Evolutionary conservation across 2,888 invertebrate species (phyloP).

Genomic region (Alloplasta piceator): DNA sequence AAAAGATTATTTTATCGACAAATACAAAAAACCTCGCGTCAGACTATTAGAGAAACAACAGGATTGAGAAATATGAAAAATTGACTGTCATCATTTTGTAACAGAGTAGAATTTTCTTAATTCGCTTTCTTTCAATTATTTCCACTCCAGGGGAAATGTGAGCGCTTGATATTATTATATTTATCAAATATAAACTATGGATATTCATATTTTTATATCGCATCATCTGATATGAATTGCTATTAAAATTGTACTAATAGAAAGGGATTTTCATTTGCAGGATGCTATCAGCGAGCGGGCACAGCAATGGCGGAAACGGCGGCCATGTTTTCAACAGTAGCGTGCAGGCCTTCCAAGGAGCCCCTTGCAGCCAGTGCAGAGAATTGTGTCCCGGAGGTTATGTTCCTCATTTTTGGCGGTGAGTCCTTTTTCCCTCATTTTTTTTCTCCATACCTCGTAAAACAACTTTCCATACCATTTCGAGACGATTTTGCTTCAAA

Average conservation of each 20-base stretch:
- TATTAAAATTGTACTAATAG: background rate
- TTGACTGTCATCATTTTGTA: too few relatives aligned
- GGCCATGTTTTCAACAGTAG: conserved; percentile 50
- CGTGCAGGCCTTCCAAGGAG: conserved; percentile 75
- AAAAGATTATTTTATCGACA: too few relatives aligned
- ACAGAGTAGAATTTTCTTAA: background rate
- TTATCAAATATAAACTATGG: too few relatives aligned
- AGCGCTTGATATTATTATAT: too few relatives aligned
- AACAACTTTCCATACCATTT: background rate
- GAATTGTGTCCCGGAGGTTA: conserved; percentile 81
- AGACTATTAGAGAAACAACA: too few relatives aligned
- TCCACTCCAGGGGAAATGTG: background rate
- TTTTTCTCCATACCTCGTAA: background rate
- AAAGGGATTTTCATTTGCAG: conserved; percentile 68
- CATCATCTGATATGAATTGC: too few relatives aligned
- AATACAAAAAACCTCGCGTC: too few relatives aligned
- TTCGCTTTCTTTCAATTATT: background rate
- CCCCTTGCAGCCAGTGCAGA: conserved; percentile 81
- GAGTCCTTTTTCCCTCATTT: conserved; percentile 65
- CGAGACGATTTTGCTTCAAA: too few relatives aligned
- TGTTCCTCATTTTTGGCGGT: conserved; percentile 82
- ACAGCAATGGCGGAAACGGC: conserved; percentile 63
- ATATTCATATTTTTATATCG: too few relatives aligned
- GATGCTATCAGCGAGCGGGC: conserved; percentile 78
- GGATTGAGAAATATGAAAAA: too few relatives aligned